Conservation (phyloP, 2,888 invertebrate genomes). For the Myopa testacea region DNA sequence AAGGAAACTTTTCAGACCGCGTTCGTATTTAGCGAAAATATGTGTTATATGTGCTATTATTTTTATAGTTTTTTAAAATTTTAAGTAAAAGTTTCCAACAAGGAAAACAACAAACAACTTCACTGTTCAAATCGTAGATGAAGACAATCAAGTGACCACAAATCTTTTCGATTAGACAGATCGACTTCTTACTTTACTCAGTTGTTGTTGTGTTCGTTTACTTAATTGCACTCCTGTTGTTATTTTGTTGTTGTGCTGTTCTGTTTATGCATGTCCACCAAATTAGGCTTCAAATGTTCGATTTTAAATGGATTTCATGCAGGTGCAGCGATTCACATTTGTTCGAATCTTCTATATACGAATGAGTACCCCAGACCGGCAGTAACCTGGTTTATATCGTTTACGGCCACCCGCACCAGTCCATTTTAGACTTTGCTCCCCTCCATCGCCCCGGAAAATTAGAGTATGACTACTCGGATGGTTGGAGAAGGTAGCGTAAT, state of each 20-base stretch:
- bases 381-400: neutral
- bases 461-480: neutral
- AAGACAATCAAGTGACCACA: neutral
- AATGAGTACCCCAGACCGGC: neutral
- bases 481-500: neutral
- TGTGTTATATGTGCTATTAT: neutral
- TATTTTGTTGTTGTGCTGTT: neutral
- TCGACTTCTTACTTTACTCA: neutral
- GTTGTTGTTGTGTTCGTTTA: conserved; percentile 10
- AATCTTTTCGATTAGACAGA: neutral
- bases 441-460: neutral
- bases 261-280: conserved; percentile 31
- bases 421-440: neutral
- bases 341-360: neutral
- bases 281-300: conserved; percentile 27
- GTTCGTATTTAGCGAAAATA: neutral
- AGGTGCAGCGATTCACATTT: conserved; percentile 29
- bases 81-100: neutral
- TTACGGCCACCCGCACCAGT: conserved; percentile 3
- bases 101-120: neutral
- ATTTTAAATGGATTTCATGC: conserved; percentile 29
- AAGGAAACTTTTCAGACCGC: neutral
- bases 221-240: neutral
- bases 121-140: neutral
- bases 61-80: too few species aligned